These are phyloP conservation scores for Alethe castanea DNA, from an alignment of 2,113 vertebrate genomes.

Conservation along the genomic window DNA sequence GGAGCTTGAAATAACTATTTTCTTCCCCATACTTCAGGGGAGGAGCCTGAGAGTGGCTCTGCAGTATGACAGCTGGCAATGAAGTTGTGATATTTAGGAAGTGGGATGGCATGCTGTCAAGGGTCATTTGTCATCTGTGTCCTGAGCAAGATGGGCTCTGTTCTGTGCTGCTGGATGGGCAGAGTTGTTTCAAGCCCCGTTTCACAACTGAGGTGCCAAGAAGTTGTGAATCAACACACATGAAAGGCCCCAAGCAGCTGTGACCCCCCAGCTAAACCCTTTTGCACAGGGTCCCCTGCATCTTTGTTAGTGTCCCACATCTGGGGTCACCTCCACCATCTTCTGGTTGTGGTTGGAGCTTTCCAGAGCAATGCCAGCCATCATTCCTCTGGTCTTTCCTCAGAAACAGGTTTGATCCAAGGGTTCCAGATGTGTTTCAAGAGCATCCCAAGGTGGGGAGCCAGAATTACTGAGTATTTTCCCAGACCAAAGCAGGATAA, in stretches of 20 bases:
- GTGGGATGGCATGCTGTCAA: not conserved
- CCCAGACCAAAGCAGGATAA: not conserved
- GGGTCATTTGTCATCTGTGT: not conserved
- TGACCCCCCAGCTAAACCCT: not conserved
- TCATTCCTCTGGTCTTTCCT: not conserved
- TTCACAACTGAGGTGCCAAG: not conserved
- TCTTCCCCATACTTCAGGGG: not conserved
- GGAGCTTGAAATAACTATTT: not conserved
- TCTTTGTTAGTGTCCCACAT: not conserved
- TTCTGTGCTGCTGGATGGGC: not conserved
- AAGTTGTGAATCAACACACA: not conserved
- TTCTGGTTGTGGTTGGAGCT: not conserved
- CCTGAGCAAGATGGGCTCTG: fast-evolving
- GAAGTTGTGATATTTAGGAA: not conserved
- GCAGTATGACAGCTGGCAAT: not conserved
- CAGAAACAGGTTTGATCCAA: not conserved
- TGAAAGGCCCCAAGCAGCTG: not conserved
- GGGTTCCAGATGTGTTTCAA: fast-evolving
- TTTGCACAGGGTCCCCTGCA: not conserved
- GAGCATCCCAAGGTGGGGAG: not conserved
- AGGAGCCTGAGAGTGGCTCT: not conserved
- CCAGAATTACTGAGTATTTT: not conserved
- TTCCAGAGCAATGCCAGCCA: not conserved
- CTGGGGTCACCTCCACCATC: not conserved
- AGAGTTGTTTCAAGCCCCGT: fast-evolving